Base-by-base conservation (phyloP, 2,888 invertebrate genomes). In the Deladenus siricidicola region DNA sequence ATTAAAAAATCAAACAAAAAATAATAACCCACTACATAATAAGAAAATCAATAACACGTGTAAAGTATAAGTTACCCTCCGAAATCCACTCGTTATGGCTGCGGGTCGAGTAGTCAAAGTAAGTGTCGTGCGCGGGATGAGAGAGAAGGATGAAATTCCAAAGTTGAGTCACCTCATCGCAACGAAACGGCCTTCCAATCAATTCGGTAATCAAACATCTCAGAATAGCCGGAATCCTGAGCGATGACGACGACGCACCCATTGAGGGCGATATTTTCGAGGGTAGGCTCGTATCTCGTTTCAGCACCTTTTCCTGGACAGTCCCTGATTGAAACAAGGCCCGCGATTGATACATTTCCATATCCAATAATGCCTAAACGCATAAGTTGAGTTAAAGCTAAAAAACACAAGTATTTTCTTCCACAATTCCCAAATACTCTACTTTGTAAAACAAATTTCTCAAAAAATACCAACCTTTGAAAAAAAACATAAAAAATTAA, bases 71-170 rank as follows among this genome's bases (percentile, higher is more conserved):
- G 10, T 10, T 58, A 64, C 63, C 59, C 3, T 53, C 26, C 6
- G 34, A 43, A 26, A 67, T 56, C 75, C 75, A 75, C n/a, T 62
- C 66, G 8, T 44, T 60, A 44, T 69, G 68, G 17, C 69, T 68
- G 4, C 56, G 52, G 19, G 72, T 66, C 6, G 60, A 53, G 47
- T 70, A 69, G 43, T 70, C 71, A 43, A 75, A 59, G 58, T 67
- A 73, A 17, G 72, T 69, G 55, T 68, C 67, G 23, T 65, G 58
- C 14, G 75, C 70, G 2, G 75, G 72, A 61, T 75, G 75, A 8
- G 70, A 69, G 26, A 75, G 65, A 47, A 72, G 65, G n/a, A 76
- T 60, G 58, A 72, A 74, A 30, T 76, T 53, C 72, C 72, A 73
- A 19, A 71, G 50, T 14, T 48, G 19, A 4, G 56, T 58, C 23